Evolutionary conservation across 2,888 invertebrate species (phyloP), one percentile per base, ranked within the genome.

Genomic region (Sepiola atlantica): DNA sequence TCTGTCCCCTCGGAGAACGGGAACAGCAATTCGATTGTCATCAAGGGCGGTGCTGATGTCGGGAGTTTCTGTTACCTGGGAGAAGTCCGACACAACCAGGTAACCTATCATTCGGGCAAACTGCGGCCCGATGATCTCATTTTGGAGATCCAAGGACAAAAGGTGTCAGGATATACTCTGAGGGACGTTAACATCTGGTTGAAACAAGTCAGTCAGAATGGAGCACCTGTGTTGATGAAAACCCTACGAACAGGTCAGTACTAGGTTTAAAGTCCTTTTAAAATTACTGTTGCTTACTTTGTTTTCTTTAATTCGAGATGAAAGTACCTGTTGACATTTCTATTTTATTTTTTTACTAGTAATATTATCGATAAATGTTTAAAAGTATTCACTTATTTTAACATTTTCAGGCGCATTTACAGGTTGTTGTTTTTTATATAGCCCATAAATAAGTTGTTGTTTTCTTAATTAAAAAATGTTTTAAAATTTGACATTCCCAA

Each of bases 81-180:
- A 55, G 96, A 96, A 16, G 95, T 97, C 16, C 95, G 96, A 94
- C 96, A 96, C 94, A 96, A 96, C n/a, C 96, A 96, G 93, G 95
- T 97, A 90, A 96, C 96, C 35, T 97, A 97, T 94, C 97, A 97
- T 95, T 96, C 96, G 94, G 97, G 97, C 14, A 96, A 96, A 94
- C 95, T 97, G 55, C 96, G 96, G 94, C 91, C 95, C 18, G 97
- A 97, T 35, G 97, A 98, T 95, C 97, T 98, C 94, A 96, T 98
- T 57, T 95, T 98, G 94, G 98, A 98, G 96, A 97, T 98, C 93
- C 98, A 98, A 96, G 98, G 98, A 90, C 97, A 98, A 96, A 98
- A 98, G 97, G 97, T 98, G 95, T 97, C 98, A 94, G 98, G 98
- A 92, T 98, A 98, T 96, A 98, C 98, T 3, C 97, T 97, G 95